Conservation (phyloP, 2,888 invertebrate genomes). For the Lordiphosa fenestrarum region DNA sequence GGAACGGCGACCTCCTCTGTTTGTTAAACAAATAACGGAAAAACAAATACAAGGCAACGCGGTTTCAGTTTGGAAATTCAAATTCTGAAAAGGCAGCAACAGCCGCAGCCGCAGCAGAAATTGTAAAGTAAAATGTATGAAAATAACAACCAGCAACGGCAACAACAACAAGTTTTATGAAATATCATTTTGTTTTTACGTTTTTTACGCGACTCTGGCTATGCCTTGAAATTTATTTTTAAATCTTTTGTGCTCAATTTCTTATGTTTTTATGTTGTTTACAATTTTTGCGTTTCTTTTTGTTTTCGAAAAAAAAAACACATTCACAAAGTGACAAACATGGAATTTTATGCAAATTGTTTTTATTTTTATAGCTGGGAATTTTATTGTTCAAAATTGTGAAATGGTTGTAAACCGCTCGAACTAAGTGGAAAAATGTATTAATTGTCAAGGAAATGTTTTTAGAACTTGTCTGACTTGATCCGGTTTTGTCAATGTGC, state of each 20-base stretch:
- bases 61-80: constrained; percentile 10
- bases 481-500: neutral
- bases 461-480: constrained; percentile 1
- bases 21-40: constrained; percentile 54
- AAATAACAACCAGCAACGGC: constrained; percentile 3
- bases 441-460: constrained; percentile 11
- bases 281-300: constrained; percentile 60
- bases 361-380: constrained; percentile 17
- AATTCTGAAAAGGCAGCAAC: constrained; percentile 10
- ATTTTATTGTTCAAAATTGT: constrained; percentile 6
- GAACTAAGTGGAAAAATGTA: constrained; percentile 14
- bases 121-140: constrained; percentile 26
- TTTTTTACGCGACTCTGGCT: constrained; percentile 24
- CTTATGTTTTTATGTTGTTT: constrained; percentile 60
- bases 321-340: constrained; percentile 38
- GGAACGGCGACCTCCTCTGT: constrained; percentile 30
- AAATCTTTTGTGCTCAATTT: constrained; percentile 62
- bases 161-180: constrained; percentile 9
- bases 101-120: neutral
- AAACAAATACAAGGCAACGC: constrained; percentile 39
- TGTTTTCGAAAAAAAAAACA: constrained; percentile 6
- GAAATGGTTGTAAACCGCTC: neutral
- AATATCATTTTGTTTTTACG: constrained; percentile 5
- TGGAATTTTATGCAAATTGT: constrained; percentile 10
- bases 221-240: constrained; percentile 72